Evolutionary conservation across 2,888 invertebrate species (phyloP).

Genomic region (Mimachlamys varia): DNA sequence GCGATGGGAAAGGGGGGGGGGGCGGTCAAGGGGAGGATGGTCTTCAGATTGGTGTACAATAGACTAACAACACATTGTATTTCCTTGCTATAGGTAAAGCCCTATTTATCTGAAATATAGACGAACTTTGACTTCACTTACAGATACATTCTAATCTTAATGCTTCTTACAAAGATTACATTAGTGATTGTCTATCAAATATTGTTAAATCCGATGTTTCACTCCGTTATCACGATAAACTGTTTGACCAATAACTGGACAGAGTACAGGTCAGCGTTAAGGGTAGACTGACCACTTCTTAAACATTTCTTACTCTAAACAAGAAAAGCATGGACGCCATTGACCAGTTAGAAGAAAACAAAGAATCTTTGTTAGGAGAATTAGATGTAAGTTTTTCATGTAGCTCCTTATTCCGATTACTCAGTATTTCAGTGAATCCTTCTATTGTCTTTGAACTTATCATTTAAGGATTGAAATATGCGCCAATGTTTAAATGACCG

Average conservation of each 20-base stretch:
- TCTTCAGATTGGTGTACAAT: too few relatives aligned
- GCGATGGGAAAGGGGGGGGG: too few relatives aligned
- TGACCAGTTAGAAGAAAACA: not conserved
- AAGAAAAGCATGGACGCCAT: not conserved
- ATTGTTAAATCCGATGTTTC: not conserved
- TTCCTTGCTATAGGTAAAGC: too few relatives aligned
- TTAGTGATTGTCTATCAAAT: not conserved
- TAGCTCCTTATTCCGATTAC: too few relatives aligned
- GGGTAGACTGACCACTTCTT: not conserved
- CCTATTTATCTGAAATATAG: too few relatives aligned
- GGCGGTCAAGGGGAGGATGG: too few relatives aligned
- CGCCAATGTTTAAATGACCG: too few relatives aligned
- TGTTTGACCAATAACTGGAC: not conserved
- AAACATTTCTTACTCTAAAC: not conserved
- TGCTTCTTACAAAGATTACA: not conserved
- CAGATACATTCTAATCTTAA: not conserved
- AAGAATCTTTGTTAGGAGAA: not conserved
- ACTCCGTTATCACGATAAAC: not conserved
- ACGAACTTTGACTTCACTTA: not conserved
- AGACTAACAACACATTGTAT: too few relatives aligned
- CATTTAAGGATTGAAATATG: too few relatives aligned
- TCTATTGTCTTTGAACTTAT: too few relatives aligned
- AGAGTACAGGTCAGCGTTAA: slow-evolving; percentile 17
- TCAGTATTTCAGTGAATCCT: too few relatives aligned
- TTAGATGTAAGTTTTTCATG: not conserved